Conservation (phyloP, 1,140 invertebrate genomes). For the Hestina assimilis region DNA sequence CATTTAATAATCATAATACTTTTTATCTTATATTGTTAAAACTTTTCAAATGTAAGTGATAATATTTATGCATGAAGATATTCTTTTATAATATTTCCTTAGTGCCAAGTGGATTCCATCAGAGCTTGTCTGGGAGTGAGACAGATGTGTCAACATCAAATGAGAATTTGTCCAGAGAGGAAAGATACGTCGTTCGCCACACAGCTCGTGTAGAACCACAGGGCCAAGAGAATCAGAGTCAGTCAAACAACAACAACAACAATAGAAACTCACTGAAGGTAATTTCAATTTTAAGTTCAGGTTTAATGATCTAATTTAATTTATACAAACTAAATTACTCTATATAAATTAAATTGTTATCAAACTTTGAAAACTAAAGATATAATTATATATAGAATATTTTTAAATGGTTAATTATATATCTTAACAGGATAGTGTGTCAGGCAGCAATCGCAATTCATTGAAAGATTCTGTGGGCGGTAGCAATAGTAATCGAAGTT, state of each 20-base stretch:
- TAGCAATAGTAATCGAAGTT: constrained; percentile 85
- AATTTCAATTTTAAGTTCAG: too few relatives aligned
- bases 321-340: too few relatives aligned
- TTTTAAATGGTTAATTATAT: not conserved
- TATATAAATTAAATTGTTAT: too few relatives aligned
- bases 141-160: constrained; percentile 94
- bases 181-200: constrained; percentile 89
- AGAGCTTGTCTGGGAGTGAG: constrained; percentile 91
- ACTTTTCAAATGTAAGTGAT: too few relatives aligned
- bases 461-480: constrained; percentile 84
- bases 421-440: constrained; percentile 61
- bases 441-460: constrained; percentile 83
- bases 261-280: constrained; percentile 75
- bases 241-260: constrained; percentile 59
- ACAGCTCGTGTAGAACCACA: constrained; percentile 94
- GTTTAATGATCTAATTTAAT: too few relatives aligned
- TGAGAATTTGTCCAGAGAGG: constrained; percentile 92
- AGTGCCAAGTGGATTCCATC: constrained; percentile 81
- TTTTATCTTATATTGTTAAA: too few relatives aligned
- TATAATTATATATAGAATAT: constrained; percentile 1
- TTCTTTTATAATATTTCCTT: too few relatives aligned
- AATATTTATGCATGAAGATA: too few relatives aligned
- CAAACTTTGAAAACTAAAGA: not conserved
- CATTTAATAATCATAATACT: too few relatives aligned
- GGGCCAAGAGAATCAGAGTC: constrained; percentile 89